Conservation (phyloP, 2,797 vertebrate genomes). For the Hypotaenidia philippensis region DNA sequence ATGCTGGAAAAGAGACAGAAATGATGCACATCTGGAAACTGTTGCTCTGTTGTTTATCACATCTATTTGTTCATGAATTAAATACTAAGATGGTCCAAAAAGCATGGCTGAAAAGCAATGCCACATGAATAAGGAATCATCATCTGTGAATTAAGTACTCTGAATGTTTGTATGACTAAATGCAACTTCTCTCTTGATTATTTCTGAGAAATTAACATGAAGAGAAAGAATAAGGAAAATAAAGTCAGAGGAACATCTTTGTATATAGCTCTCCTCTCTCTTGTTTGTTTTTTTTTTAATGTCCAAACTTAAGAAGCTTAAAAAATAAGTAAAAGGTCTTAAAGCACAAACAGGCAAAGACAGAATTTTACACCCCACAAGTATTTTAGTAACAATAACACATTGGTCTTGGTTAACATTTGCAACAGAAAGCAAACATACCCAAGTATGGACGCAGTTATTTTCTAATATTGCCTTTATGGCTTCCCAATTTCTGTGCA, state of each 20-base stretch:
- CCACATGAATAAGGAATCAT: neutral
- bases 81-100: slow-evolving; percentile 27
- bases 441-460: neutral
- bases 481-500: neutral
- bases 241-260: neutral
- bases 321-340: neutral
- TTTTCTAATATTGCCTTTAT: neutral
- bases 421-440: neutral
- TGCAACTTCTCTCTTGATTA: neutral
- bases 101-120: neutral
- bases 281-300: neutral
- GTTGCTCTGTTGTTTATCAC: slow-evolving; percentile 46
- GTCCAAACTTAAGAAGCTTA: neutral
- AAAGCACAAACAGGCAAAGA: neutral
- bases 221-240: neutral
- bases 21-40: slow-evolving; percentile 30
- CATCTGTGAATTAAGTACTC: neutral
- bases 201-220: neutral
- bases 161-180: neutral
- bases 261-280: neutral
- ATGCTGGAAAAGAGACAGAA: neutral
- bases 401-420: neutral
- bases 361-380: neutral
- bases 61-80: slow-evolving; percentile 49
- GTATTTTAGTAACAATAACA: neutral